Base-by-base conservation (phyloP, 2,113 vertebrate species). In the Phoenicopterus ruber region DNA sequence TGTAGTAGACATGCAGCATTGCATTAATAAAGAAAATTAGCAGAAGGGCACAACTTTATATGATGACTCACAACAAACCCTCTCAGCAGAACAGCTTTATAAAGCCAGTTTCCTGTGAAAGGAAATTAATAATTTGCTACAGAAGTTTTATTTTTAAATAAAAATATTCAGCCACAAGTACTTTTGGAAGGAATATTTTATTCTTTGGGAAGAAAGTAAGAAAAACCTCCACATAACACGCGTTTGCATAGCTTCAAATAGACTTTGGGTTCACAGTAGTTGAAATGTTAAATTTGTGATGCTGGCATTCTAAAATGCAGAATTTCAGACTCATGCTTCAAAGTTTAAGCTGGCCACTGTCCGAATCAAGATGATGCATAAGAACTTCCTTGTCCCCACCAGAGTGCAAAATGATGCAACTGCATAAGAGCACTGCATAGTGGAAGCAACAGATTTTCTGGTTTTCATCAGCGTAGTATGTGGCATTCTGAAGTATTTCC, bases 381-480 rank as follows among this genome's bases (percentile, higher is more conserved):
- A 66, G 40, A 49, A 73, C 78, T 78, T 78, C 42, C 17, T 84
- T 74, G 22, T 81, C 21, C 19, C 9, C 13, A 2, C 7, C 44
- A 84, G 59, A 86, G 82, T 63, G 25, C 5, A 58, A 47, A 85
- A 49, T 26, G 38, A 46, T 49, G 11, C 20, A 78, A 62, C 15
- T 74, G 40, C 11, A 4, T 52, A 49, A 54, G n/a, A 70, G 24
- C 31, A n/a, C n/a, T 57, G 7, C 34, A 34, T 20, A 24, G 26
- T 21, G 28, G 24, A 77, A 80, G 34, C 5, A 88, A 65, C 4
- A 77, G 70, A 29, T 38, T 31, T 62, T 66, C 78, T 82, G n/a
- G 2, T 62, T 90, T 50, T 32, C 6, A 9, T 71, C 32, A 61
- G 5, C 0, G 0, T 7, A 34, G 5, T 8, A 5, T 22, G n/a